Base-by-base conservation (phyloP, 2,113 vertebrate genomes). In the Bubo scandiacus region DNA sequence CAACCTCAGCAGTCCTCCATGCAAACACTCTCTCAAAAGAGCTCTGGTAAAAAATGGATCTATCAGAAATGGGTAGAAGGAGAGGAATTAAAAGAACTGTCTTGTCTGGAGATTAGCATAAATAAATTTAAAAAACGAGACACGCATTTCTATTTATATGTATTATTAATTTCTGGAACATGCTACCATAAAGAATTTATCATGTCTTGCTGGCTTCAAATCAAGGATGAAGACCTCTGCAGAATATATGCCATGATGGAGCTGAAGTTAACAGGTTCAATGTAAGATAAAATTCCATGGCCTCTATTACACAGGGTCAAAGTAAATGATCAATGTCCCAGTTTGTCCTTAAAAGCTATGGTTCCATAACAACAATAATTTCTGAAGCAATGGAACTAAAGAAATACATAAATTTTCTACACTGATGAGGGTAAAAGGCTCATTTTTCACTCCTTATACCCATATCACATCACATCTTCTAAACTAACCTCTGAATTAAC, bases 1-100 rank as follows among this genome's bases (percentile, higher is more conserved):
- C 91, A 87, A 38, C 23, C 86, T 96, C 96, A 95, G 77, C 84
- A 65, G 45, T 22, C 54, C 40, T 52, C 57, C 92, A 19, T 5
- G 12, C 10, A 71, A 79, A 65, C 18, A 26, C 4, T 23, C 5
- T 58, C 38, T 59, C 9, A 2, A 36, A 91, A 79, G n/a, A 71
- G n/a, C 32, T 61, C 67, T 75, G 27, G 8, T 7, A 61, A 26
- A 51, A 90, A 67, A 61, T 3, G 5, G 32, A 47, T 63, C 12
- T 30, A 6, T 23, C 38, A 43, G 54, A 92, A 78, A 72, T 29
- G 1, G 9, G 8, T 15, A 55, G 20, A 38, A 40, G 12, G 10
- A 67, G 12, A 58, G 70, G 27, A 57, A 63, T 6, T 7, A 7
- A 67, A 79, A 71, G 30, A 78, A 15, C 2, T 29, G 4, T 36